Evolutionary conservation across 2,797 vertebrate genomes (phyloP).

Genomic region (Lycodopsis pacificus): DNA sequence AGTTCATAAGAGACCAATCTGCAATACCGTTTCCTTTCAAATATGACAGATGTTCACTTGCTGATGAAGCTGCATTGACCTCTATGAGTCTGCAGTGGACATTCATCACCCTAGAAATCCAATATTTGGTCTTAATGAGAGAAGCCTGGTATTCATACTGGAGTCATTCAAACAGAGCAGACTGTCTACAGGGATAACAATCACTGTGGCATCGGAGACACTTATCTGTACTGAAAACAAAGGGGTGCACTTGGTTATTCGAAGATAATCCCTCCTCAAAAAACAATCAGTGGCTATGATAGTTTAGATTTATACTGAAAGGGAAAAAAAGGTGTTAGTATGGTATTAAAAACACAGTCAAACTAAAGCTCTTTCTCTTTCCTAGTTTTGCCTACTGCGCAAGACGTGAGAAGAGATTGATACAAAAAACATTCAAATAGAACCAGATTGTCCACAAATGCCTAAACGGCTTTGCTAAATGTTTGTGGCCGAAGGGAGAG

Average conservation of each 20-base stretch:
- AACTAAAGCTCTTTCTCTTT: not conserved
- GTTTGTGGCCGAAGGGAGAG: constrained; percentile 52
- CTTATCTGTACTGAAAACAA: constrained; percentile 7
- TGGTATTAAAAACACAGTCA: not conserved
- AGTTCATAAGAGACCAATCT: constrained; percentile 66
- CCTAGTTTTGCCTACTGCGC: not conserved
- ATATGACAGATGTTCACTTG: constrained; percentile 73
- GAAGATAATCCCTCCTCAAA: constrained; percentile 24
- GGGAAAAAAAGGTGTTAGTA: not conserved
- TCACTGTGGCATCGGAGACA: constrained; percentile 14
- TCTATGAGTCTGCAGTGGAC: constrained; percentile 64
- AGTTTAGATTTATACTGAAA: constrained; percentile 9
- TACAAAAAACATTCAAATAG: constrained; percentile 24
- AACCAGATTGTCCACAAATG: constrained; percentile 53
- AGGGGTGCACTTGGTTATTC: constrained; percentile 20
- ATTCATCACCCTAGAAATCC: constrained; percentile 77
- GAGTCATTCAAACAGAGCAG: constrained; percentile 55
- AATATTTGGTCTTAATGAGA: constrained; percentile 78
- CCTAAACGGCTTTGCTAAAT: constrained; percentile 48
- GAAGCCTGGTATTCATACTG: constrained; percentile 62
- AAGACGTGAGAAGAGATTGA: not conserved
- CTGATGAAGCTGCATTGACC: constrained; percentile 67
- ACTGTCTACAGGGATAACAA: constrained; percentile 34
- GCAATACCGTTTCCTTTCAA: constrained; percentile 69
- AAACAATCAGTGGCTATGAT: constrained; percentile 6